phyloP scores from a whole-genome alignment of 2,113 vertebrate species.

The Ageneiosus marmoratus region DNA sequence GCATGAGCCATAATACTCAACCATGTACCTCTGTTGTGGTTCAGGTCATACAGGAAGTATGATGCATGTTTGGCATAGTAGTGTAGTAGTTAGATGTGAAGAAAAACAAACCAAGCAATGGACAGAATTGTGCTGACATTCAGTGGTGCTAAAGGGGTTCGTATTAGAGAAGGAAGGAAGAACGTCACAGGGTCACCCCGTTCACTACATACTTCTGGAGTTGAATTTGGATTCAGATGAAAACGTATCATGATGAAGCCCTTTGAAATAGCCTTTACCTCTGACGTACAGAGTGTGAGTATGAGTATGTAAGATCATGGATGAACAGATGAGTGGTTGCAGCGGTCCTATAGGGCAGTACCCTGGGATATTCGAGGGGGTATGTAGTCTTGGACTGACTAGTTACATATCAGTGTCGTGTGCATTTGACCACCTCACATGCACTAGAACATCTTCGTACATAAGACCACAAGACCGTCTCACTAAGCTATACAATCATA shows the following conservation, averaged over 20 bases:
- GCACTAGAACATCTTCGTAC: conserved; percentile 51
- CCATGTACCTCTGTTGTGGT: conserved; percentile 49
- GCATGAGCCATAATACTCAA: conserved; percentile 66
- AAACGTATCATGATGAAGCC: conserved; percentile 66
- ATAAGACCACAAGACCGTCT: conserved; percentile 53
- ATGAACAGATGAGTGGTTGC: conserved; percentile 34
- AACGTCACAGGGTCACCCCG: conserved; percentile 55
- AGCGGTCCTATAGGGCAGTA: conserved; percentile 50
- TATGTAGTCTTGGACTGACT: conserved; percentile 41
- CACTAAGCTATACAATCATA: conserved; percentile 46
- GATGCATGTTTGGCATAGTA: conserved; percentile 46
- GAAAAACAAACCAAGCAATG: conserved; percentile 37
- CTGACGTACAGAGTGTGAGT: conserved; percentile 39
- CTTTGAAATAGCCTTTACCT: conserved; percentile 77
- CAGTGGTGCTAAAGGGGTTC: conserved; percentile 29
- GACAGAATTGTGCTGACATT: conserved; percentile 52
- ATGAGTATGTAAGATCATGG: conserved; percentile 15
- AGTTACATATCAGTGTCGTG: conserved; percentile 46
- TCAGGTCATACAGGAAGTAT: conserved; percentile 51
- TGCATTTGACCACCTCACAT: conserved; percentile 49
- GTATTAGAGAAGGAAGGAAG: conserved; percentile 20
- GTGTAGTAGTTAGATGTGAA: conserved; percentile 34
- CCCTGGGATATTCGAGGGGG: conserved; percentile 41
- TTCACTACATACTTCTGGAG: conserved; percentile 62
- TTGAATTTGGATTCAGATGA: conserved; percentile 26